Evolutionary conservation across 2,888 invertebrate species (phyloP), one percentile per base, ranked within the genome.

Genomic region (Drosophila subsilvestris): DNA sequence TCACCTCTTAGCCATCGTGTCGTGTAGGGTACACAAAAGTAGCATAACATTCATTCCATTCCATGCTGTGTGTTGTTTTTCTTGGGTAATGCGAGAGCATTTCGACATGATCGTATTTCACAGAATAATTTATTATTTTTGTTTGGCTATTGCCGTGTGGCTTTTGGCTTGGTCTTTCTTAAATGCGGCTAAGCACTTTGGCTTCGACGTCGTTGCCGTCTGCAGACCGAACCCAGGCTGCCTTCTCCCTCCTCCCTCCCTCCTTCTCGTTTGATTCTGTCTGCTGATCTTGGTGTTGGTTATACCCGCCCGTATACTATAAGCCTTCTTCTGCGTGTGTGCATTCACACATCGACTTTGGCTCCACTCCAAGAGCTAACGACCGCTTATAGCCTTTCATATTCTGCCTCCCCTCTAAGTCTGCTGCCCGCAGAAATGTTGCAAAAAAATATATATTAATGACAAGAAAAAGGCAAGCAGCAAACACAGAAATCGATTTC

Each of bases 141-240:
- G 80, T 82, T 80, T 72, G 63, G 29, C 60, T 68, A 66, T 60
- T 70, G 76, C 58, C 62, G 67, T 50, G 67, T 65, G 71, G 50
- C 66, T 69, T 47, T 68, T 65, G 65, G 53, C 65, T 66, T 55
- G 63, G 72, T 67, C 63, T 72, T 78, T 66, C 76, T 72, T 76
- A 78, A 83, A 84, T 84, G 85, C 85, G 83, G 83, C 81, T 83
- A 83, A 84, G 85, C 79, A 86, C 87, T 76, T 70, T 60, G 74
- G 65, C 82, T 69, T 61, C 69, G 44, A 63, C 37, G 14, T 6
- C 32, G 32, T 14, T 20, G 2, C 20, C 20, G 6, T 37, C 37
- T 37, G 37, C 37, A 37, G 37, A n/a, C 37, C 37, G 37, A 37
- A 37, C 37, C 14, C 37, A 14, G n/a, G n/a, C 32, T 37, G 14